Conservation (phyloP, 2,113 vertebrate species). For the Nanger granti region DNA sequence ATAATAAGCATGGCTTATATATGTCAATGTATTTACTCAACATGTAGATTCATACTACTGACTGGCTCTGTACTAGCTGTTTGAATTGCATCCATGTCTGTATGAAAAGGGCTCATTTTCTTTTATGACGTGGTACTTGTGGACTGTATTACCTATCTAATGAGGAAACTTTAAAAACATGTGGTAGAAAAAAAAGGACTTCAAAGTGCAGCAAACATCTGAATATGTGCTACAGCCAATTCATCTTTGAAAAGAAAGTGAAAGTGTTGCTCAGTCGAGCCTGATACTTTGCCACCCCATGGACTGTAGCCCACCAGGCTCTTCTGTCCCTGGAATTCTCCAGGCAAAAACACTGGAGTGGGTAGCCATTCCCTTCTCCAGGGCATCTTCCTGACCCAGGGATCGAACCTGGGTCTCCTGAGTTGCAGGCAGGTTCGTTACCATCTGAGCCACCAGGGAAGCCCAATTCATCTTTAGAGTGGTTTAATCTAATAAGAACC, state of each 20-base stretch:
- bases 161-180: neutral
- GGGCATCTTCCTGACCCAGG: neutral
- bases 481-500: neutral
- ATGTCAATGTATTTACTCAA: neutral
- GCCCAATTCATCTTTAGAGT: neutral
- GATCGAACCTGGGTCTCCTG: neutral
- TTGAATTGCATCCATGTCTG: neutral
- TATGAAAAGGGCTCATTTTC: neutral
- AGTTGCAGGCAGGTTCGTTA: neutral
- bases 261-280: neutral
- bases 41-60: neutral
- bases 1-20: neutral
- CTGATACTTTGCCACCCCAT: neutral
- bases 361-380: neutral
- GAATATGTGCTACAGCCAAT: neutral
- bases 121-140: neutral
- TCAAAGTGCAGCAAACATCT: neutral
- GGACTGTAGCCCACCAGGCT: neutral
- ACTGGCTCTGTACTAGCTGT: neutral
- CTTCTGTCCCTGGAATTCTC: neutral
- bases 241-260: neutral
- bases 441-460: neutral
- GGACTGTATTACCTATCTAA: neutral
- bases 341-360: neutral
- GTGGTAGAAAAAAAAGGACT: neutral